Evolutionary conservation across 1,140 invertebrate genomes (phyloP), one percentile per base, ranked within the genome.

Genomic region (Lordiphosa clarofinis): DNA sequence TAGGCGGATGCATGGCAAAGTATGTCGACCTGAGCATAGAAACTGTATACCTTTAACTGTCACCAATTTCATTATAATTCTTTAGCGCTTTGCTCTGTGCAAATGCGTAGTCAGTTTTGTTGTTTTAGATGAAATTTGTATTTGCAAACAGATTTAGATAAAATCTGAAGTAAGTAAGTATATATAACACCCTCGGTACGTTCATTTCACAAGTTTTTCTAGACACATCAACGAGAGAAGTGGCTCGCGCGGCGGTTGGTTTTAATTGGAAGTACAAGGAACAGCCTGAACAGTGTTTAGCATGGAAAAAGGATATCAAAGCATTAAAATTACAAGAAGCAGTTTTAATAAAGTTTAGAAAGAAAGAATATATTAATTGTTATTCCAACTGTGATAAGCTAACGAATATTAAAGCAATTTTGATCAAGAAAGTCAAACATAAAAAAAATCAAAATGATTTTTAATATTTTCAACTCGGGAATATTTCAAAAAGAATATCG

Each of bases 111-210:
- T 28, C 24, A 24, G 21, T 4, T 42, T 40, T 6, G 37, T 21
- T 7, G 38, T 46, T 63, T 59, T 42, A 68, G 48, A 52, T 65
- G 56, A 65, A 52, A 53, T 58, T 58, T 12, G 38, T 60, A 21
- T 82, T 68, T 73, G 47, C 33, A 28, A 42, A 53, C 4, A 61
- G 75, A 81, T 64, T 81, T 72, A 82, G 76, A 82, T 81, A 68
- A 40, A 52, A n/a, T 4, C 21, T n/a, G 10, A 55, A 46, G 47
- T 65, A 44, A 10, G 21, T 13, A 3, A 7, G 37, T 75, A 82
- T 82, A 82, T 72, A 75, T 52, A 24, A 28, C 44, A 11, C 37
- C 1, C 7, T 15, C 8, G 6, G 1, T 28, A 31, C 4, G 11
- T n/a, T 39, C 10, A 73, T 75, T 71, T 73, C 64, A 38, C 60